Evolutionary conservation across 2,888 invertebrate genomes (phyloP).

Genomic region (Lycophotia porphyrea): DNA sequence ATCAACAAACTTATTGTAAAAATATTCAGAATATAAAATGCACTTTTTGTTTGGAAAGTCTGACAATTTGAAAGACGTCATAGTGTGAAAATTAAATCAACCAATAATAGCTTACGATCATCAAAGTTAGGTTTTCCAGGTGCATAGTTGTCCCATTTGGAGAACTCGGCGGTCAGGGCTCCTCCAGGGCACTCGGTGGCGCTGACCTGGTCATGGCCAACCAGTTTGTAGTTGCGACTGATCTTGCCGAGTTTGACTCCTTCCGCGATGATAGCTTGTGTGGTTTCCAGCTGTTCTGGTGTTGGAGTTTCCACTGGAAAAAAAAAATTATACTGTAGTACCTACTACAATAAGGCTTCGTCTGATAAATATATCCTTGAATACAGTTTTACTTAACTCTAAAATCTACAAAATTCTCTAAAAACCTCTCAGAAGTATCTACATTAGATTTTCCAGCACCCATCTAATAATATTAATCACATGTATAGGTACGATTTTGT

Average conservation of each 20-base stretch:
- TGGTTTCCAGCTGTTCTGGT: conserved; percentile 88
- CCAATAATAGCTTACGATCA: conserved; percentile 2
- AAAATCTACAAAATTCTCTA: too few species aligned
- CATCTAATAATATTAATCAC: neutral
- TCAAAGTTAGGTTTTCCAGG: conserved; percentile 56
- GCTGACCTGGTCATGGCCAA: conserved; percentile 90
- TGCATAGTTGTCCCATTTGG: conserved; percentile 90
- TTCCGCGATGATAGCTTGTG: conserved; percentile 89
- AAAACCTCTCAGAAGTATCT: neutral
- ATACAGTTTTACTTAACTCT: too few species aligned
- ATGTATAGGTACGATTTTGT: neutral
- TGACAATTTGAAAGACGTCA: conserved; percentile 30
- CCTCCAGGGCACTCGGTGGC: conserved; percentile 93
- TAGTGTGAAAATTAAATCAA: conserved; percentile 25
- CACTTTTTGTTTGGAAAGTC: neutral
- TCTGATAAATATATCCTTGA: too few species aligned
- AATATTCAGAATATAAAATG: neutral
- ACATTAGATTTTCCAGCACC: neutral
- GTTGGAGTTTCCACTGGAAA: conserved; percentile 90
- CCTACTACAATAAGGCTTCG: too few species aligned
- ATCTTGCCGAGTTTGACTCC: conserved; percentile 91
- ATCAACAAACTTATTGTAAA: neutral
- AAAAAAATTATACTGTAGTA: too few species aligned
- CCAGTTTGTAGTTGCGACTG: conserved; percentile 89
- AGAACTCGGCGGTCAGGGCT: conserved; percentile 90